Evolutionary conservation across 2,888 invertebrate genomes (phyloP).

Genomic region (Rambutsinella grinnellia): DNA sequence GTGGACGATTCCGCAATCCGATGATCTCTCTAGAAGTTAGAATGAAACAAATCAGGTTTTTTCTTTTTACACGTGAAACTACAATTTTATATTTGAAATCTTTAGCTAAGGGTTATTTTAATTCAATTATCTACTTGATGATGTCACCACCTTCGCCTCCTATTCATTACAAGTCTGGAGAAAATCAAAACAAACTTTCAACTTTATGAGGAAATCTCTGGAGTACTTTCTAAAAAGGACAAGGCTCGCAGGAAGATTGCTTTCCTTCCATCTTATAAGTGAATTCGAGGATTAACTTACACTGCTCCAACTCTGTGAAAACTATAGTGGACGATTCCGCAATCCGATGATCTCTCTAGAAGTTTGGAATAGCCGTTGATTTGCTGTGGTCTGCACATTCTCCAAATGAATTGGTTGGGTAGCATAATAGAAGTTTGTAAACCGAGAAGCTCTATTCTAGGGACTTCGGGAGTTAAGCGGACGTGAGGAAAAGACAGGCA

Average conservation of each 20-base stretch:
- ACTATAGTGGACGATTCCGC: slow-evolving; percentile 38
- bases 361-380: slow-evolving; percentile 2
- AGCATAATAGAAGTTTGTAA: background rate
- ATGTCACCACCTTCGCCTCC: too few species aligned
- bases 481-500: too few species aligned
- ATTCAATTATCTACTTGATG: too few species aligned
- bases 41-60: too few species aligned
- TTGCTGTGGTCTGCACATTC: slow-evolving; percentile 39
- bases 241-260: background rate
- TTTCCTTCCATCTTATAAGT: background rate
- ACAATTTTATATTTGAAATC: too few species aligned
- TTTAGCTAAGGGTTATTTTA: too few species aligned
- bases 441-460: background rate
- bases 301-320: slow-evolving; percentile 36
- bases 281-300: slow-evolving; percentile 29
- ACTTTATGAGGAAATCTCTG: background rate
- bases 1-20: slow-evolving; percentile 33
- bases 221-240: background rate
- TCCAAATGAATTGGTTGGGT: slow-evolving; percentile 2
- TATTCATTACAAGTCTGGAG: too few species aligned
- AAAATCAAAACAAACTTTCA: background rate
- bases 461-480: too few species aligned
- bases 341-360: slow-evolving; percentile 19
- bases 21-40: too few species aligned
- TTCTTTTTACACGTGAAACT: too few species aligned